A percentile compares a stretch with the other conserved stretches of the same genome.
Evolutionary conservation across 2,113 vertebrate species (phyloP).

Genomic region (Phaethon lepturus): DNA sequence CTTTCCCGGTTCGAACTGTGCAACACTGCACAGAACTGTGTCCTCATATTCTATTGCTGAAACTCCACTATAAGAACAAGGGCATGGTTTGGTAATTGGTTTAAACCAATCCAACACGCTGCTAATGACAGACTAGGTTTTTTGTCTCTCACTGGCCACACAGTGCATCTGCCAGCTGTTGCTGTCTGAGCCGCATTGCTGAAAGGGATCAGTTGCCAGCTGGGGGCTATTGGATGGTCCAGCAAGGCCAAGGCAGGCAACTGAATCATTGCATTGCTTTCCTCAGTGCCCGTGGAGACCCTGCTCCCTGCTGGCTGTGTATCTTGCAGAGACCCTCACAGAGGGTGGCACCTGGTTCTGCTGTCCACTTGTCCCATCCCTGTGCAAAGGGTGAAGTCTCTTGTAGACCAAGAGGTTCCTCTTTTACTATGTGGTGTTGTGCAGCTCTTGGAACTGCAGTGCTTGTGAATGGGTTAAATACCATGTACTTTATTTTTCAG

Average conservation of each 20-base stretch:
- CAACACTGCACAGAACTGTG: background rate
- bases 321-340: background rate
- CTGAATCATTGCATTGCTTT: background rate
- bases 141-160: rapidly evolving
- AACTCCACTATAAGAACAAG: background rate
- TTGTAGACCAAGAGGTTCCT: background rate
- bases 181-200: background rate
- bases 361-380: background rate
- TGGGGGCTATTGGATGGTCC: background rate
- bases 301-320: rapidly evolving
- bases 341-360: background rate
- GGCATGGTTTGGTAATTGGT: background rate
- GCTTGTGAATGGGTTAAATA: constrained; percentile 8
- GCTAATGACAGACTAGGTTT: background rate
- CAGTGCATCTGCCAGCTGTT: background rate
- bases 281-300: rapidly evolving
- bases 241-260: background rate
- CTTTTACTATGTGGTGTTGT: rapidly evolving
- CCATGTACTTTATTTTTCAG: background rate
- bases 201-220: background rate
- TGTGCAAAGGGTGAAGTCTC: rapidly evolving
- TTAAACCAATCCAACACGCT: background rate
- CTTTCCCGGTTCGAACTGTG: background rate
- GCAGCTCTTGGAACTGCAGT: background rate
- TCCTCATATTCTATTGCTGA: background rate